Evolutionary conservation across 2,113 vertebrate genomes (phyloP), one percentile per base, ranked within the genome.

Genomic region (Calyptomena viridis): DNA sequence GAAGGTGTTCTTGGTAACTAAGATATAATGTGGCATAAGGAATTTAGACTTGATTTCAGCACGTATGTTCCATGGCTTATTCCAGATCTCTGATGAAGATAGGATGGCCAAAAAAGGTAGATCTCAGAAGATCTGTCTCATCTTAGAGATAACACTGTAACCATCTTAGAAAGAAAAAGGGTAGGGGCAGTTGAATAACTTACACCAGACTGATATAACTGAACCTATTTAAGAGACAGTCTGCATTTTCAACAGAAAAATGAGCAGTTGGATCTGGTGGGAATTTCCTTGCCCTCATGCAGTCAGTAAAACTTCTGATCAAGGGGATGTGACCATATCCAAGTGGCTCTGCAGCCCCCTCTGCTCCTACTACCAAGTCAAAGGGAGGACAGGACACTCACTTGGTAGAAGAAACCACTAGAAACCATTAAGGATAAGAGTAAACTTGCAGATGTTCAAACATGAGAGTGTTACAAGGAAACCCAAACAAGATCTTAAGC

Each of bases 301-400:
- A 28, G 17, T 14, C n/a, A 68, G 5, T 0, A 1, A 72, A 85
- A 35, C 31, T 68, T 82, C 37, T 0, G 0, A 5, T 40, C 68
- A 80, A 53, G 59, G 19, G 13, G 7, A 30, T 9, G 12, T 7
- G 16, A 47, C 10, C 6, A 24, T 8, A 39, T 56, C 25, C 11
- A 47, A 40, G 22, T 8, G 60, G 6, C 3, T 50, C 30, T 1
- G 2, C 49, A 80, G 27, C 5, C 50, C 18, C 8, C 9, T 74
- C 33, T 64, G 31, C 49, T 94, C 40, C 67, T 79, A 7, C 35
- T 23, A 6, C 7, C 0, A 7, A n/a, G 22, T 19, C 40, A 39
- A 56, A 66, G n/a, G 37, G 40, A 76, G 7, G 12, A 5, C 12
- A 30, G 27, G 25, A 15, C 14, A 16, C 12, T 60, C 1, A 0